Evolutionary conservation across 2,113 vertebrate species (phyloP).

Genomic region (Ictalurus punctatus): DNA sequence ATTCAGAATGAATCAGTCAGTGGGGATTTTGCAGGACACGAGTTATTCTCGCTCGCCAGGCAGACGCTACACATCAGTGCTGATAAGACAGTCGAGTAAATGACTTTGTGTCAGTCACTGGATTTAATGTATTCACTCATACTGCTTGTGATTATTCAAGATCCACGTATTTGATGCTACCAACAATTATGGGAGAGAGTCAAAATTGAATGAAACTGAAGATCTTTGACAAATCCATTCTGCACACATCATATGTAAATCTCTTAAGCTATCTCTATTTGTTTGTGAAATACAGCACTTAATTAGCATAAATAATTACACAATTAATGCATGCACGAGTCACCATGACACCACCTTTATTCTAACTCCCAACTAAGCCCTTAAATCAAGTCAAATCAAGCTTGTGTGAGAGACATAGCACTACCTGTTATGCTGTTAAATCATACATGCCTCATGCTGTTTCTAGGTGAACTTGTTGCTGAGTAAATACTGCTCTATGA

Average conservation of each 20-base stretch:
- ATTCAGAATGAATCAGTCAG: slow-evolving; percentile 25
- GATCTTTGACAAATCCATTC: slow-evolving; percentile 13
- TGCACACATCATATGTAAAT: background rate
- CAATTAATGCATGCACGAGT: background rate
- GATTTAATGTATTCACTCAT: slow-evolving; percentile 45
- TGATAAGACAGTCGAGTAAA: slow-evolving; percentile 38
- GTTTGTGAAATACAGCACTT: background rate
- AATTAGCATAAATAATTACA: slow-evolving; percentile 12
- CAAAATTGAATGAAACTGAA: slow-evolving; percentile 44
- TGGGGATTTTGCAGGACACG: background rate
- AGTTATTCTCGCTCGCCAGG: slow-evolving; percentile 13
- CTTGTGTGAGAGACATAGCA: background rate
- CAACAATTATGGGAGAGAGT: slow-evolving; percentile 33
- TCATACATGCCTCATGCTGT: background rate
- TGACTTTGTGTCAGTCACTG: slow-evolving; percentile 41
- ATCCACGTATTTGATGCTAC: background rate
- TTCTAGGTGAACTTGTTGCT: slow-evolving; percentile 9
- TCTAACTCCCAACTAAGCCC: slow-evolving; percentile 4
- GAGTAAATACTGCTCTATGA: background rate
- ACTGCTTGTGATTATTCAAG: slow-evolving; percentile 36
- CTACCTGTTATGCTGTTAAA: background rate
- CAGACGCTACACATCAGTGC: background rate
- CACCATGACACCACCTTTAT: slow-evolving; percentile 3
- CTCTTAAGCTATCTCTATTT: background rate
- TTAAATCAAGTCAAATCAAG: slow-evolving; percentile 31